Evolutionary conservation across 2,888 invertebrate species (phyloP).

Genomic region (Bedellia somnulentella): DNA sequence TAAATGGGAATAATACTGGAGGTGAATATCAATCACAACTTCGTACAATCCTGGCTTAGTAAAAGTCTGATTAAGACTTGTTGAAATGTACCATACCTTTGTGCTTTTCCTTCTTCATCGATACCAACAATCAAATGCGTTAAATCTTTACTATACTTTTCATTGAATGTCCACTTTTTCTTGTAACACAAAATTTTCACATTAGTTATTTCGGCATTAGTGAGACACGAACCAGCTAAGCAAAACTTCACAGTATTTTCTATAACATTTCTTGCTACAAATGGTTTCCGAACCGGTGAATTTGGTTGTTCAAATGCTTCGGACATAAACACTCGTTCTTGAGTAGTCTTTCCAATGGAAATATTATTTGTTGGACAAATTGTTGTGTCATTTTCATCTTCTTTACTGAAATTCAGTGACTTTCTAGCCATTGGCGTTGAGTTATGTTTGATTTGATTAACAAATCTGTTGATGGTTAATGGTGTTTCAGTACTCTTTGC

Average conservation of each 20-base stretch:
- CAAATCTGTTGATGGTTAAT: conserved; percentile 34
- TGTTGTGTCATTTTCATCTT: conserved; percentile 24
- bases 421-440: conserved; percentile 45
- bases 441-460: conserved; percentile 31
- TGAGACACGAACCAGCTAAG: conserved; percentile 35
- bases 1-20: too few relatives aligned
- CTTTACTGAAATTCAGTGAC: conserved; percentile 29
- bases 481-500: conserved; percentile 24
- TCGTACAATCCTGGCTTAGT: too few relatives aligned
- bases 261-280: conserved; percentile 11
- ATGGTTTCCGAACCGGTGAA: conserved; percentile 15
- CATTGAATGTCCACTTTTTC: conserved; percentile 26
- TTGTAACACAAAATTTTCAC: conserved; percentile 26
- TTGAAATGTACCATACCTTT: too few relatives aligned
- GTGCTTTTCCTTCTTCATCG: conserved; percentile 37
- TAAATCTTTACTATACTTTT: conserved; percentile 30
- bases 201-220: conserved; percentile 18
- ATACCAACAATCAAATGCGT: conserved; percentile 48
- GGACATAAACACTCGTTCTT: conserved; percentile 37
- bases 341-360: conserved; percentile 27
- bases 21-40: too few relatives aligned
- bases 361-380: conserved; percentile 22
- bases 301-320: conserved; percentile 34
- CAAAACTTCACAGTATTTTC: conserved; percentile 16
- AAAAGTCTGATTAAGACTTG: too few relatives aligned